phyloP scores from a whole-genome alignment of 1,140 invertebrate genomes.

The Lepidurus arcticus region DNA sequence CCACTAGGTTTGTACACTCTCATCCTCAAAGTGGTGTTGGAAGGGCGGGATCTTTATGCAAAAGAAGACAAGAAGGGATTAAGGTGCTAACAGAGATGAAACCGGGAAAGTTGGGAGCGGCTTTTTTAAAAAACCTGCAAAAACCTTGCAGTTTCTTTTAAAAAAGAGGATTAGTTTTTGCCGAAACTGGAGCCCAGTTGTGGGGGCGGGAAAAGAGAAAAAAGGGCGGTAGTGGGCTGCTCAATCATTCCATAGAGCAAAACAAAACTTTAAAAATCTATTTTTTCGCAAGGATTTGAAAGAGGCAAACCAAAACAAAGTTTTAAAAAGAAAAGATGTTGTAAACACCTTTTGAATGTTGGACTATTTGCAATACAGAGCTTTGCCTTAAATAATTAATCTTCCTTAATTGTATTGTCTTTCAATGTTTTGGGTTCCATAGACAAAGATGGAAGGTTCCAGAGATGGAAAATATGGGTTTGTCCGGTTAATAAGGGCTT shows the following conservation, averaged over 20 bases:
- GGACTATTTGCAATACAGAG: constrained; percentile 21
- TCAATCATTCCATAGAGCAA: constrained; percentile 22
- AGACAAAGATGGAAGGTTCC: no score
- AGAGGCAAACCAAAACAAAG: constrained; percentile 21
- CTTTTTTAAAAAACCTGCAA: background rate
- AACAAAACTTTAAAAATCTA: constrained; percentile 11
- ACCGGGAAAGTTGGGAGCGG: background rate
- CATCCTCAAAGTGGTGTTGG: constrained; percentile 9
- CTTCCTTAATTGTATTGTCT: no score
- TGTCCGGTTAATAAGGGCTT: no score
- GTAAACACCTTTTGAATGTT: constrained; percentile 22
- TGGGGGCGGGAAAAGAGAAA: background rate
- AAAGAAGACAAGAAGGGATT: background rate
- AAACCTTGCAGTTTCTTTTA: background rate
- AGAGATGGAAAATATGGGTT: no score
- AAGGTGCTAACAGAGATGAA: constrained; percentile 18
- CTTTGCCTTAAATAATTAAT: background rate
- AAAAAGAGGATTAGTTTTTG: background rate
- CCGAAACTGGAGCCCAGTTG: background rate
- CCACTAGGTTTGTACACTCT: constrained; percentile 14
- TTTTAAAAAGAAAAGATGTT: constrained; percentile 17
- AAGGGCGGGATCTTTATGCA: constrained; percentile 14
- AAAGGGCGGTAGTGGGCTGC: constrained; percentile 15
- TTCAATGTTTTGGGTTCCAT: no score
- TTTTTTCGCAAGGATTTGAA: constrained; percentile 22